A percentile compares a stretch with the other conserved stretches of the same genome.
These are phyloP conservation scores for roundworm (Caenorhabditis elegans) DNA, from an alignment of 1,140 invertebrate genomes.

Conservation along the genomic window DNA sequence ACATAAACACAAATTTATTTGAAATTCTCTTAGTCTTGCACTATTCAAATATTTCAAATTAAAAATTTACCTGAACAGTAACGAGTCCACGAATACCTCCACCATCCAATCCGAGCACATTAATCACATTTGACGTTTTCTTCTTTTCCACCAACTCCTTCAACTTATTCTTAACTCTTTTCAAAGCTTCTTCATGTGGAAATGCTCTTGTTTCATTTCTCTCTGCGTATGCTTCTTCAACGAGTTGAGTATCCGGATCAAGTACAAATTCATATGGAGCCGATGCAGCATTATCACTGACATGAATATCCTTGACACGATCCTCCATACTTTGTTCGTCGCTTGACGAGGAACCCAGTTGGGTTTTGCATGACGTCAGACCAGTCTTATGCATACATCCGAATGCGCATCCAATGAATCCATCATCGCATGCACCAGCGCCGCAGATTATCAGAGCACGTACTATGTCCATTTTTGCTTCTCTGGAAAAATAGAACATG, in stretches of 20 bases:
- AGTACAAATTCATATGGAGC: constrained; percentile 29
- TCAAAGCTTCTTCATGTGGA: constrained; percentile 17
- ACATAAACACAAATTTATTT: too few relatives aligned
- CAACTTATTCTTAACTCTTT: constrained; percentile 26
- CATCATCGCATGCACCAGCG: not conserved
- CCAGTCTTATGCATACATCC: constrained; percentile 19
- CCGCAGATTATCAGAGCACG: constrained; percentile 34
- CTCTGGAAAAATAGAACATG: constrained; percentile 3
- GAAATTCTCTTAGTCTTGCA: too few relatives aligned
- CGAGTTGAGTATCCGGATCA: constrained; percentile 27
- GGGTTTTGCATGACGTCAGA: not conserved
- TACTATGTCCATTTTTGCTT: constrained; percentile 28
- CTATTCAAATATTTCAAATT: too few relatives aligned
- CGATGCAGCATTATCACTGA: not conserved
- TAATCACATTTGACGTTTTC: constrained; percentile 53
- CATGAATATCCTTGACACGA: not conserved
- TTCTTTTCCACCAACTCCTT: constrained; percentile 37
- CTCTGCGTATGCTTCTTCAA: constrained; percentile 29
- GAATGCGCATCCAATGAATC: constrained; percentile 35
- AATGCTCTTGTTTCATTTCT: constrained; percentile 1
- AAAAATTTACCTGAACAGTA: constrained; percentile 56
- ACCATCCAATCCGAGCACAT: constrained; percentile 60
- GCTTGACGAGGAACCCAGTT: not conserved
- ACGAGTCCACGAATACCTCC: constrained; percentile 65
- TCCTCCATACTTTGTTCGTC: constrained; percentile 28